Percentiles rank a stretch among this genome's conserved stretches.
Evolutionary conservation across 1,140 invertebrate genomes (phyloP).

Genomic region (Aphaenogaster rudis): DNA sequence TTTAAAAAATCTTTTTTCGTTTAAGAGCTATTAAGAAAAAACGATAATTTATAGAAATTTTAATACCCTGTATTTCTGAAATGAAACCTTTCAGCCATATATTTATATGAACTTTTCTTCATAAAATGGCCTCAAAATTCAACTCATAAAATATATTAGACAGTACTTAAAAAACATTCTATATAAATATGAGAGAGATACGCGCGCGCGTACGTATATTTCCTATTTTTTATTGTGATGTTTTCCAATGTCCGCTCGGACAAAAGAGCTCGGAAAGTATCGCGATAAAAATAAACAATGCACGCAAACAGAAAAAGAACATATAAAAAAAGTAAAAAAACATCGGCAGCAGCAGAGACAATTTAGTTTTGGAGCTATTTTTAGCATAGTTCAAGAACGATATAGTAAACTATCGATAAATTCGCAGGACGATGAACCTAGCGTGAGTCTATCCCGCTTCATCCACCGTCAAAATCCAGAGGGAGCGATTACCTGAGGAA

Average conservation of each 20-base stretch:
- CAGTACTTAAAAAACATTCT: too few species aligned
- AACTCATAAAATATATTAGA: too few species aligned
- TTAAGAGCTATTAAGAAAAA: too few species aligned
- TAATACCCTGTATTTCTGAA: too few species aligned
- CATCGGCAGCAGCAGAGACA: neutral
- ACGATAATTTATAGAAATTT: too few species aligned
- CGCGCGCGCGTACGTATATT: too few species aligned
- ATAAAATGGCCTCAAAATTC: too few species aligned
- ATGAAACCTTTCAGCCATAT: too few species aligned
- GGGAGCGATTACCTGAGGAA: conserved; percentile 92
- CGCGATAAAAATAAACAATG: neutral
- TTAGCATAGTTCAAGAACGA: neutral
- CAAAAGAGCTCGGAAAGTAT: neutral
- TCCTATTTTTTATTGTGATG: neutral
- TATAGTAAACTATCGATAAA: neutral
- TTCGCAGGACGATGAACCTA: neutral
- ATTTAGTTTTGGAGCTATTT: neutral
- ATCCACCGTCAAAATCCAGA: neutral
- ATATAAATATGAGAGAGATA: too few species aligned
- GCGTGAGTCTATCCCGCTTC: neutral
- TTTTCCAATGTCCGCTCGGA: neutral
- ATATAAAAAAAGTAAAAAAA: neutral
- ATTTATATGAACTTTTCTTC: too few species aligned
- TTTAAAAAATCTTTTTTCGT: too few species aligned
- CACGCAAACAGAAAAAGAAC: neutral